Percentiles rank a stretch among this genome's conserved stretches.
Evolutionary conservation across 2,797 vertebrate species (phyloP).

Genomic region (Siniperca obscura): DNA sequence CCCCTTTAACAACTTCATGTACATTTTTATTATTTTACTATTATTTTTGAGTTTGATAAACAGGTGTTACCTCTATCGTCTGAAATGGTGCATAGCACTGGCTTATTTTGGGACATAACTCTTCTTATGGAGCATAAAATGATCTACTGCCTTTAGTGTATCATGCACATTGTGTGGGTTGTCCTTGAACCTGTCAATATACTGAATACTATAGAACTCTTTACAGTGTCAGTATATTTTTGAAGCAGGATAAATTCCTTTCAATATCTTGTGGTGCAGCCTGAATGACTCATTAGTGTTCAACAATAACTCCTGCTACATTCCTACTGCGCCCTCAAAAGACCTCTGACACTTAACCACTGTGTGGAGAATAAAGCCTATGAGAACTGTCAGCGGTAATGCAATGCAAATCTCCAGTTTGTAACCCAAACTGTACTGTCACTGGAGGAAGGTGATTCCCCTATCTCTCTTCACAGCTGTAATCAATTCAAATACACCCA

Average conservation of each 20-base stretch:
- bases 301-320: slow-evolving; percentile 53
- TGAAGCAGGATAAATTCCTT: slow-evolving; percentile 44
- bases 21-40: neutral
- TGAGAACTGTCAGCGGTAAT: slow-evolving; percentile 63
- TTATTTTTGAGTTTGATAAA: neutral
- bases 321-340: slow-evolving; percentile 49
- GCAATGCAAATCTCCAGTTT: slow-evolving; percentile 76
- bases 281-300: slow-evolving; percentile 60
- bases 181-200: slow-evolving; percentile 33
- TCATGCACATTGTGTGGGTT: slow-evolving; percentile 7
- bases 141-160: neutral
- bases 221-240: slow-evolving; percentile 38
- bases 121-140: neutral
- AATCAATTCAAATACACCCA: slow-evolving; percentile 76
- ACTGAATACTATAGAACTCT: slow-evolving; percentile 30
- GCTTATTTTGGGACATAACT: slow-evolving; percentile 2
- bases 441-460: slow-evolving; percentile 66
- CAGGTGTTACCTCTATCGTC: neutral
- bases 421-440: slow-evolving; percentile 67
- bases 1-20: neutral
- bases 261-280: slow-evolving; percentile 32
- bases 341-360: slow-evolving; percentile 58
- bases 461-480: slow-evolving; percentile 64
- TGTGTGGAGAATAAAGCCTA: slow-evolving; percentile 63
- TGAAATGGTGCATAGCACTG: neutral